Conservation (phyloP, 1,140 invertebrate species). For the Cardiocondyla obscurior region DNA sequence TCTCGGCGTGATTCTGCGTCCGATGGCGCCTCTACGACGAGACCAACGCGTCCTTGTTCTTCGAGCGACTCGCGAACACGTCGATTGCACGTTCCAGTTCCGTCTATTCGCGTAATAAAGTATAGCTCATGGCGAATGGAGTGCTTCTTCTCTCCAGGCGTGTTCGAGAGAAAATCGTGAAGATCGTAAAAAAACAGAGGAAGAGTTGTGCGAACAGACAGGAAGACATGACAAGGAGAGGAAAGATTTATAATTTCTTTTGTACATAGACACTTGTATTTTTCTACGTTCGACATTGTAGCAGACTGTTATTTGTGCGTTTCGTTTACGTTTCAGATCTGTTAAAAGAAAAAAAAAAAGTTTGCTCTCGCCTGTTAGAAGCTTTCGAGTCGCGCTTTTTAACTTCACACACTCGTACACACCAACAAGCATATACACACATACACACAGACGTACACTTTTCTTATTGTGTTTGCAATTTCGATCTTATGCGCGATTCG, state of each 20-base stretch:
- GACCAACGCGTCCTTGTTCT: not conserved
- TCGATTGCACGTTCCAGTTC: conserved; percentile 10
- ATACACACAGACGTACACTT: not conserved
- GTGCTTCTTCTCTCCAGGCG: not conserved
- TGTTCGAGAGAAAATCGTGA: not conserved
- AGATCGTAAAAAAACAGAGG: not conserved
- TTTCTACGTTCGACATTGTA: conserved; percentile 69
- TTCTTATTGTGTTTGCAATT: conserved; percentile 14
- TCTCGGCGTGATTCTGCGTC: conserved; percentile 1
- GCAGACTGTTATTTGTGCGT: conserved; percentile 69
- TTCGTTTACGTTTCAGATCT: conserved; percentile 70
- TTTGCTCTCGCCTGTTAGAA: conserved; percentile 54
- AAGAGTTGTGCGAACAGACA: conserved; percentile 21
- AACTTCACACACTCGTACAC: not conserved
- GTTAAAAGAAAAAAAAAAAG: conserved; percentile 48
- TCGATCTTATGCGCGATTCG: conserved; percentile 4
- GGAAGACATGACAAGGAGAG: conserved; percentile 26
- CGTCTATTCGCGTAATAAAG: conserved; percentile 22
- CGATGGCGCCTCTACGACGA: not conserved
- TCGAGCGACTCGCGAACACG: not conserved
- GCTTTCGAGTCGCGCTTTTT: conserved; percentile 24
- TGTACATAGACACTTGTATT: conserved; percentile 72
- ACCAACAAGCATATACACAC: not conserved
- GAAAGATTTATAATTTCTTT: conserved; percentile 66
- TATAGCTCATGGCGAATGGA: not conserved